Evolutionary conservation across 2,888 invertebrate species (phyloP), one percentile per base, ranked within the genome.

Genomic region (Platycheirus albimanus): DNA sequence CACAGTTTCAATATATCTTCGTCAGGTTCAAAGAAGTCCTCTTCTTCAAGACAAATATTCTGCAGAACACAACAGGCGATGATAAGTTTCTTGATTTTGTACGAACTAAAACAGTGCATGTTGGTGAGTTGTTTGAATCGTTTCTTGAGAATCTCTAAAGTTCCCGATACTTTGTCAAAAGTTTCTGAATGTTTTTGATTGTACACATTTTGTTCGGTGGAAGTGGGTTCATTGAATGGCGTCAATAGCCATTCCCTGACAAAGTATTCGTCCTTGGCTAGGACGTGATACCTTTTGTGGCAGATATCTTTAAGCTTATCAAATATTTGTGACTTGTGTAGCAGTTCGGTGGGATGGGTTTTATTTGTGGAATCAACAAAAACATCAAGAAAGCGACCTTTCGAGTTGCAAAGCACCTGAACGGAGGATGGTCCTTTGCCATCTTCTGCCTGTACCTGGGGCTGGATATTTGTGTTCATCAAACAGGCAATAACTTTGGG

Each of bases 11-110:
- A 1, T 1, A 49, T 24, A 58, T 76, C 45, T 6, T 61, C 45
- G 2, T 11, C 49, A 0, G 10, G 3, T 4, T 61, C 56, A 3
- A 66, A 72, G 10, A 11, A 51, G 10, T 78, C 78, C 3, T 33
- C 45, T 17, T 41, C 51, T 2, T 61, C 52, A 10, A 72, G 17
- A 15, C 72, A 71, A 7, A 78, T 72, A 7, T 78, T 78, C n/a
- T 78, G 72, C 20, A 78, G 7, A 5, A 72, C 58, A 3, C 78
- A 78, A 17, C 78, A 72, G 17, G 78, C 66, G 4, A 20, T 47
- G 1, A 78, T 20, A 1, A 78, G 24, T 38, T 19, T 36, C 11
- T 49, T 28, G 4, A 58, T 38, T 36, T 67, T 72, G 3, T 28
- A 8, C 7, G 43, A 8, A 43, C 45, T 66, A 8, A 52, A 52